These are phyloP conservation scores for Platerodrilus igneus DNA, from an alignment of 2,888 invertebrate genomes.

Conservation along the genomic window DNA sequence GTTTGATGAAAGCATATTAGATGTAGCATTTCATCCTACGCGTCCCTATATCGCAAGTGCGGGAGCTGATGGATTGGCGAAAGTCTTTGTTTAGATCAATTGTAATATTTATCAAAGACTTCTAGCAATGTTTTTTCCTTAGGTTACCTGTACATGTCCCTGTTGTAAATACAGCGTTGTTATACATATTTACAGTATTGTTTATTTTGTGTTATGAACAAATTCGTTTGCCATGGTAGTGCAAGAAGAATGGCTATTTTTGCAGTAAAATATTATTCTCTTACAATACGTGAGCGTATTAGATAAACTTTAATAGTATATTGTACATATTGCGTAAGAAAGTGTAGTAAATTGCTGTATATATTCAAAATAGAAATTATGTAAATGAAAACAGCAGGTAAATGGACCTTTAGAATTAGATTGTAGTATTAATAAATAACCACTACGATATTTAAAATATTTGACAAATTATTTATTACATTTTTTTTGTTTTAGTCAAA, in stretches of 20 bases:
- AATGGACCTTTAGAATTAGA: slow-evolving; percentile 23
- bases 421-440: too few relatives aligned
- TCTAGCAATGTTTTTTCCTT: slow-evolving; percentile 17
- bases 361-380: slow-evolving; percentile 21
- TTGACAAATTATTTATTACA: too few relatives aligned
- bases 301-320: slow-evolving; percentile 10
- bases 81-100: slow-evolving; percentile 84
- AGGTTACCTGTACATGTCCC: slow-evolving; percentile 23
- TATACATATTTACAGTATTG: slow-evolving; percentile 3
- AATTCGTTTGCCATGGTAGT: too few relatives aligned
- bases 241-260: slow-evolving; percentile 8
- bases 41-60: slow-evolving; percentile 98
- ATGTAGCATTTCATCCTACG: slow-evolving; percentile 98
- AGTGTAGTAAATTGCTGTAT: slow-evolving; percentile 22
- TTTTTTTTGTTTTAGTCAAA: too few relatives aligned
- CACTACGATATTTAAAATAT: too few relatives aligned
- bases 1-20: slow-evolving; percentile 98
- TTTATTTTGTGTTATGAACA: slow-evolving; percentile 4
- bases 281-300: slow-evolving; percentile 18
- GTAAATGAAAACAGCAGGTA: slow-evolving; percentile 22
- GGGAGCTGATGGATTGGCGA: slow-evolving; percentile 97
- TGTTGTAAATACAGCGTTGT: not conserved
- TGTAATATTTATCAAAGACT: not conserved
- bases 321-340: slow-evolving; percentile 12
- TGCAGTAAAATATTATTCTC: too few relatives aligned